Evolutionary conservation across 2,113 vertebrate genomes (phyloP), one percentile per base, ranked within the genome.

Genomic region (Brienomyrus longianalis): DNA sequence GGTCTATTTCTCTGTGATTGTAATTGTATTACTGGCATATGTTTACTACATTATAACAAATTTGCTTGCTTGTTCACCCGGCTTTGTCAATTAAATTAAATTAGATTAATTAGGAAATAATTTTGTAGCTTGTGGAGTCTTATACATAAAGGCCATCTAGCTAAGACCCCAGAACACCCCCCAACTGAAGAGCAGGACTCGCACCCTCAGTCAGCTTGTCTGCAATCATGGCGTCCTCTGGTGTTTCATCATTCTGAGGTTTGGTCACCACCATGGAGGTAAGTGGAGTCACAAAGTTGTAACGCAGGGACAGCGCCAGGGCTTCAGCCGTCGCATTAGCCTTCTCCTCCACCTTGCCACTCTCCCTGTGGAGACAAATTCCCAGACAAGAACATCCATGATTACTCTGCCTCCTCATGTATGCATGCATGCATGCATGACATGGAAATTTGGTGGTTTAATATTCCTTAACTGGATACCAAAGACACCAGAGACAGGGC

Each of bases 251-350:
- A 1, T 83, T 92, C 70, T 95, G 90, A 23, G 97, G 97, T 90
- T 98, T 97, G 90, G 95, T 97, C 92, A 98, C 96, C 91, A 99
- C 97, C 98, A 99, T 97, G 85, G 98, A 98, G 0, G 98, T 99
- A 91, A 99, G 95, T 0, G 98, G 96, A 0, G 98, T 99, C 56
- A 99, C 97, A 19, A 99, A 99, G 93, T 91, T 96, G 91, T 98
- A 98, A 9, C 0, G 93, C 92, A 99, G 93, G 0, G 97, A 98
- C 91, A 98, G 94, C 0, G 94, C 92, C 92, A 98, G 92, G 45
- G 96, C 97, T 90, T 91, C 93, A 0, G 90, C 93, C 50, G 96
- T 94, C 66, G 96, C 93, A 2, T 91, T 95, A 43, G 23, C 90
- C 92, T 93, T 96, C 15, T 97, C 93, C 0, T 95, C 92, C 2